Base-by-base conservation (phyloP, 2,113 vertebrate genomes). In the Apus apus region DNA sequence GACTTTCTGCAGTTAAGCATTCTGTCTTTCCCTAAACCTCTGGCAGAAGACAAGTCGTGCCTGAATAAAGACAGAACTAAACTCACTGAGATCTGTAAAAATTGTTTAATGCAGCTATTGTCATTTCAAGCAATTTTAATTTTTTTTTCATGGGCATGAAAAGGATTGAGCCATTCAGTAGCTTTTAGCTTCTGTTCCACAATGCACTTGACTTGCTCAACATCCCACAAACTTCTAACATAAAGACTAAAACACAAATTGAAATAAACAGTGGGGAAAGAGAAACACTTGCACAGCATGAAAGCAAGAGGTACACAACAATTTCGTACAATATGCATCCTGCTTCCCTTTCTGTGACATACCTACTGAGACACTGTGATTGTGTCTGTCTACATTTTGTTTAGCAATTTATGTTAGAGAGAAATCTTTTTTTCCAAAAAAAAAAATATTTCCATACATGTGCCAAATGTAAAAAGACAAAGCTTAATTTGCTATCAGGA, bases 381-480 rank as follows among this genome's bases (percentile, higher is more conserved):
- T 78, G 40, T n/a, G 56, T 40, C 87, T 91, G 67, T 36, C 45
- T 36, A 48, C n/a, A 17, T 66, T 84, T 71, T 83, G 29, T 87
- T 87, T 30, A 74, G 73, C 12, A 77, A 65, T 62, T 84, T 48
- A 34, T 64, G 70, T 26, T 40, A 34, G 26, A 80, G 43, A 40
- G n/a, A 80, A 65, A 43, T 7, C 3, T 56, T 54, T 32, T 36
- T 64, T 20, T 7, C 3, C 0, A 7, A 19, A 16, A 30, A n/a
- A 73, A 16, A 30, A n/a, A 73, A 54, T 51, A n/a, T 27, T 43
- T 36, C 46, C 51, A 65, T n/a, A 17, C 22, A 29, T 0, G 0
- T 74, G 45, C 11, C 62, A 75, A 20, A 64, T 25, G 16, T 45
- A 75, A 53, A 61, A 90, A 67, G n/a, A 48, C 29, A 70, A 62